These are phyloP conservation scores for Pangasius mekongensis DNA, from an alignment of 2,797 vertebrate genomes.

Conservation along the genomic window DNA sequence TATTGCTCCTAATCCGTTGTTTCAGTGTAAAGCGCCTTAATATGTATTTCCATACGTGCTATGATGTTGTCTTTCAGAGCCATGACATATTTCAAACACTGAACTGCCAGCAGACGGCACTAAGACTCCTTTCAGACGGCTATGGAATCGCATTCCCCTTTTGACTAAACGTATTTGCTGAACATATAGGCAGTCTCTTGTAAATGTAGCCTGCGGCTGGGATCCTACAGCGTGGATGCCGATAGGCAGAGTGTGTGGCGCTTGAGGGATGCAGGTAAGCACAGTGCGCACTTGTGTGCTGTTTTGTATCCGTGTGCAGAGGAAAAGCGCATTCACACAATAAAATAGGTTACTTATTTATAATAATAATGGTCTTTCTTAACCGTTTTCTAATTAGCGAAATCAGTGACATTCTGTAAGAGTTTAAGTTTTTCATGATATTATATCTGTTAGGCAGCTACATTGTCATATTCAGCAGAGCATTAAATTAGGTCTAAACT, in stretches of 20 bases:
- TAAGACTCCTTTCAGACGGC: conserved; percentile 68
- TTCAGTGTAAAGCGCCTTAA: not conserved
- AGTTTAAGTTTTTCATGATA: not conserved
- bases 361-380: not conserved
- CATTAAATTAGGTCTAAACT: not conserved
- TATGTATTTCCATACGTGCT: not conserved
- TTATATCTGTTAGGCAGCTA: no score
- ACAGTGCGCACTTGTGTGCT: not conserved
- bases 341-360: not conserved
- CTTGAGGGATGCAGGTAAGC: not conserved
- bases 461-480: not conserved
- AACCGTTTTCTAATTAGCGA: not conserved
- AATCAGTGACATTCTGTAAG: not conserved
- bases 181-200: not conserved
- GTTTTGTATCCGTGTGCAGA: not conserved
- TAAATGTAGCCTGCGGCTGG: not conserved
- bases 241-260: not conserved
- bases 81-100: conserved; percentile 62
- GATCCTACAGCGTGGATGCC: not conserved
- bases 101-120: conserved; percentile 88
- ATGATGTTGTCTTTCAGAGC: not conserved
- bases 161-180: conserved; percentile 12
- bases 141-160: not conserved
- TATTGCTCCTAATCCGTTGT: not conserved
- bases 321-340: not conserved